Evolutionary conservation across 2,797 vertebrate species (phyloP), one percentile per base, ranked within the genome.

Genomic region (Tympanoctomys barrerae): DNA sequence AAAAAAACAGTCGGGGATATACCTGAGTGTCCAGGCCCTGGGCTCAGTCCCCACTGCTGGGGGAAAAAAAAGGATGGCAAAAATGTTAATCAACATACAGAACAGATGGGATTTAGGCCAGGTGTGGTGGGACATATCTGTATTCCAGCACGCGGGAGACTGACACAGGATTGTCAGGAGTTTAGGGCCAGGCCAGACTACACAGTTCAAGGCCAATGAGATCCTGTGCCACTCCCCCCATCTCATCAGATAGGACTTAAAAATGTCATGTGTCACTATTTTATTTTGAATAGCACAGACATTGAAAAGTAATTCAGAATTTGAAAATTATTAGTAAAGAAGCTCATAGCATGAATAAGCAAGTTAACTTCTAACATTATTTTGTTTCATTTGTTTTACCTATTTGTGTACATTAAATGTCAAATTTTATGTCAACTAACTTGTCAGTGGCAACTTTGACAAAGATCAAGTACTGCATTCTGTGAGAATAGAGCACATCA

Each of bases 401-500:
- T 12, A 70, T 46, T 85, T 73, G 33, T 57, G 39, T 36, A 61
- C 86, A n/a, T 95, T 83, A 79, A 61, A 36, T 82, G 64, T 49
- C 46, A 79, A 28, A 33, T 75, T 26, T 83, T 13, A 59, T 19
- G 19, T 81, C 54, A 78, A 94, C 36, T 71, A 0, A 36, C 57
- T 79, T 80, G 70, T 90, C 49, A 89, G 14, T 80, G 68, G 49
- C 75, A 91, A 16, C 82, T 89, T 87, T 11, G 57, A 54, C 80
- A 94, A 78, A 94, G 87, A 36, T 77, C 39, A 88, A 93, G 39
- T 52, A 68, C 59, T 75, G 21, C 52, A 12, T 87, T 90, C 62
- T 92, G 36, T 87, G 62, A 83, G 62, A 57, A 57, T 57, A 4
- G 54, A 57, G 12, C 18, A 18, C 61, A n/a, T 46, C 42, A n/a